These are phyloP conservation scores for Axis porcinus DNA, from an alignment of 2,113 vertebrate species.

Conservation along the genomic window DNA sequence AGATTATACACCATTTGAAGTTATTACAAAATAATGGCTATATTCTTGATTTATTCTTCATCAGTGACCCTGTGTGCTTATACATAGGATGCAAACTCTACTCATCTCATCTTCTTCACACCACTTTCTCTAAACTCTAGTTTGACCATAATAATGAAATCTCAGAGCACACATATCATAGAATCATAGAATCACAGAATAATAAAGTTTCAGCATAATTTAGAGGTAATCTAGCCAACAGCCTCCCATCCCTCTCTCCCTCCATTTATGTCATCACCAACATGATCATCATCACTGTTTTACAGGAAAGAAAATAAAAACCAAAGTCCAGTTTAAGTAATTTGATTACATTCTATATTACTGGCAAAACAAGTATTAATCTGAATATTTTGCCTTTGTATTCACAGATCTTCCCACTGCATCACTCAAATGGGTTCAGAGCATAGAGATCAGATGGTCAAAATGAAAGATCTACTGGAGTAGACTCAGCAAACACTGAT, in stretches of 20 bases:
- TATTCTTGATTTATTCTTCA: not conserved
- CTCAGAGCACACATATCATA: not conserved
- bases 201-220: not conserved
- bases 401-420: not conserved
- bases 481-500: not conserved
- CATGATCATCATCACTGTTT: not conserved
- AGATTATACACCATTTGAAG: not conserved
- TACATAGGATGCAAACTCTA: accelerated
- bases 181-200: not conserved
- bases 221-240: not conserved
- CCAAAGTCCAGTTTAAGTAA: not conserved
- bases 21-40: not conserved
- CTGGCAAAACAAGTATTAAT: not conserved
- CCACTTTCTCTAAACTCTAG: not conserved
- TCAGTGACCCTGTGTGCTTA: not conserved
- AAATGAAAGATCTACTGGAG: not conserved
- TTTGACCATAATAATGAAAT: not conserved
- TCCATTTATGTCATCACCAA: not conserved
- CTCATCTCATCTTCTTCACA: not conserved
- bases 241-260: not conserved
- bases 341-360: not conserved
- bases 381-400: not conserved
- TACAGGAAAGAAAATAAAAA: not conserved
- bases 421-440: not conserved
- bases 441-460: not conserved